Base-by-base conservation (phyloP, 2,888 invertebrate species). In the Lasioglossum figueresi region DNA sequence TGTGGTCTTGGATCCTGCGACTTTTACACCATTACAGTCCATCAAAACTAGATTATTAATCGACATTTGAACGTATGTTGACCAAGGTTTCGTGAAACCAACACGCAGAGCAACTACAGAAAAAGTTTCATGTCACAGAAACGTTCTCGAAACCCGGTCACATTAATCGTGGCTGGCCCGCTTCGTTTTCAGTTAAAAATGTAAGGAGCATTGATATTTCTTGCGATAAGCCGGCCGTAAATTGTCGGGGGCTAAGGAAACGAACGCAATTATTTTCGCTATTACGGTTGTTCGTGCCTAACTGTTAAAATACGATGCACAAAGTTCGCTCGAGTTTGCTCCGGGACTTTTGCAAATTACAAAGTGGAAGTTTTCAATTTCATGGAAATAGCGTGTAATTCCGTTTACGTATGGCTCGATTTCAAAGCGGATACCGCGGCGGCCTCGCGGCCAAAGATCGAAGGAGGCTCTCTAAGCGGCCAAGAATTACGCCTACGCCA, bases 331-430 rank as follows among this genome's bases (percentile, higher is more conserved):
- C 31, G 19, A 48, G 73, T 37, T 52, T 23, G 68, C 19, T 3
- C 37, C 45, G n/a, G 45, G 81, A 75, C 82, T 45, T 75, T 80
- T 71, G 70, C 75, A 71, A 75, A 79, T 70, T 52, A 75, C 56
- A 34, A 74, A 56, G 56, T 37, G 75, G 79, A 80, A 75, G 59
- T 48, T 82, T 82, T 59, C 75, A 75, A 75, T 82, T 75, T 80
- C 79, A 45, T 16, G 73, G 66, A 45, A 79, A 45, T 31, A 56
- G 52, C 68, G 74, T 75, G 73, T 75, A 59, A 59, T 79, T 86
- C n/a, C 68, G 63, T 79, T 77, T 73, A 80, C 75, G 75, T 40
- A 27, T 40, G 48, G 45, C 59, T 80, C 31, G 63, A 45, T 86
- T 75, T 73, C 74, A 79, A 14, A 40, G 76, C 37, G 70, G 76